Percentiles rank a stretch among this genome's conserved stretches.
These are phyloP conservation scores for Dryococelus australis DNA, from an alignment of 2,888 invertebrate genomes.

Conservation along the genomic window DNA sequence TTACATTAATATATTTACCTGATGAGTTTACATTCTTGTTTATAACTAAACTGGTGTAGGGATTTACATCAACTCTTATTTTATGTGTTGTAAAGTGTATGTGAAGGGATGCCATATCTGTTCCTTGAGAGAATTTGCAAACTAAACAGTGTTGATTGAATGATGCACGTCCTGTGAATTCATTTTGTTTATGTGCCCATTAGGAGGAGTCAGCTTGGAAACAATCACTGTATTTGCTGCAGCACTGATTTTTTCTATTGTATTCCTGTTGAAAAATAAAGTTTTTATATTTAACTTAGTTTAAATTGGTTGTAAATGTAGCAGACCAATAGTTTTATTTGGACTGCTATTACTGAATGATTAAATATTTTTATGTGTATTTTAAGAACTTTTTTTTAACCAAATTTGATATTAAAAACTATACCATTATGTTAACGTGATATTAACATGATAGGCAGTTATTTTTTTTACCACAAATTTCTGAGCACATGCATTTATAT, in stretches of 20 bases:
- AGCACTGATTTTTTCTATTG: background rate
- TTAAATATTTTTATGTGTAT: background rate
- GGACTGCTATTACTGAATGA: background rate
- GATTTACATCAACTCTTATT: too few species aligned
- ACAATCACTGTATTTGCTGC: background rate
- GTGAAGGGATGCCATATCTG: too few species aligned
- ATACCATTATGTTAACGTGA: background rate
- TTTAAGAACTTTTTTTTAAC: background rate
- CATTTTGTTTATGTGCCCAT: background rate
- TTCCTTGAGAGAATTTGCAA: background rate
- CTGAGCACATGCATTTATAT: constrained; percentile 8
- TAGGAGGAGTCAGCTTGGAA: background rate
- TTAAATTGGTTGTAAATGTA: background rate
- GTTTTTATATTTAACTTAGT: background rate
- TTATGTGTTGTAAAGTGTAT: too few species aligned
- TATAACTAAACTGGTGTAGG: too few species aligned
- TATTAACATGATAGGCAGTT: background rate
- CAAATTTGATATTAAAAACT: background rate
- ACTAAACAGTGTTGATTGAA: background rate
- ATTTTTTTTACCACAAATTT: background rate
- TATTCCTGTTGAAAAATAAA: background rate
- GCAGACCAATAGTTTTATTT: background rate
- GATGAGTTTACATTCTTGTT: too few species aligned
- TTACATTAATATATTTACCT: too few species aligned
- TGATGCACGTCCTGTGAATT: too few species aligned